Evolutionary conservation across 2,888 invertebrate genomes (phyloP).

Genomic region (Conistra vaccinii): DNA sequence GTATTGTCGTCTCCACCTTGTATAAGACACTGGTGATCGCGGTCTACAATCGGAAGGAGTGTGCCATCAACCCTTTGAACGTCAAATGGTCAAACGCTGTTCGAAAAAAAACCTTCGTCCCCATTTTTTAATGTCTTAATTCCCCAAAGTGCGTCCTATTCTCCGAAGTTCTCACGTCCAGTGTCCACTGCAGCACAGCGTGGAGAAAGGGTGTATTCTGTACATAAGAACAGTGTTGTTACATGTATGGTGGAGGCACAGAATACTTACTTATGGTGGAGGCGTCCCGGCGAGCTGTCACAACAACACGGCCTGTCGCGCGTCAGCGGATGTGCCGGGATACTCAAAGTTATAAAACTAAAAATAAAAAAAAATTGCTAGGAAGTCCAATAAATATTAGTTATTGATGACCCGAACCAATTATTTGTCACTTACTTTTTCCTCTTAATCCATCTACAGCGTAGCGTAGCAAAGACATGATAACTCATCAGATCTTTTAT

Average conservation of each 20-base stretch:
- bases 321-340: slow-evolving; percentile 70
- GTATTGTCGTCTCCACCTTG: too few relatives aligned
- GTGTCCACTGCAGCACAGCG: slow-evolving; percentile 2
- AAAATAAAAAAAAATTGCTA: too few relatives aligned
- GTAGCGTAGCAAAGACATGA: neutral
- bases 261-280: slow-evolving; percentile 27
- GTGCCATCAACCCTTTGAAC: neutral
- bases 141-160: slow-evolving; percentile 42
- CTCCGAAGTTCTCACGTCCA: slow-evolving; percentile 32
- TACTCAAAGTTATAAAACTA: slow-evolving; percentile 70
- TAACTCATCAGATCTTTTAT: too few relatives aligned
- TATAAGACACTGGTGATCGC: too few relatives aligned
- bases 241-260: slow-evolving; percentile 38
- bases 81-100: neutral
- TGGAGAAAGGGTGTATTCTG: slow-evolving; percentile 37
- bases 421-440: too few relatives aligned
- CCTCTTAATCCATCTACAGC: neutral
- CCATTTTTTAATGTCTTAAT: slow-evolving; percentile 34
- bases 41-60: neutral
- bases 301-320: slow-evolving; percentile 83
- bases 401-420: neutral
- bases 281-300: slow-evolving; percentile 85
- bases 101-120: neutral
- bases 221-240: slow-evolving; percentile 58
- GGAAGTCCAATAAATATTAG: neutral